Base-by-base conservation (phyloP, 2,113 vertebrate species). In the Tragelaphus imberbis region DNA sequence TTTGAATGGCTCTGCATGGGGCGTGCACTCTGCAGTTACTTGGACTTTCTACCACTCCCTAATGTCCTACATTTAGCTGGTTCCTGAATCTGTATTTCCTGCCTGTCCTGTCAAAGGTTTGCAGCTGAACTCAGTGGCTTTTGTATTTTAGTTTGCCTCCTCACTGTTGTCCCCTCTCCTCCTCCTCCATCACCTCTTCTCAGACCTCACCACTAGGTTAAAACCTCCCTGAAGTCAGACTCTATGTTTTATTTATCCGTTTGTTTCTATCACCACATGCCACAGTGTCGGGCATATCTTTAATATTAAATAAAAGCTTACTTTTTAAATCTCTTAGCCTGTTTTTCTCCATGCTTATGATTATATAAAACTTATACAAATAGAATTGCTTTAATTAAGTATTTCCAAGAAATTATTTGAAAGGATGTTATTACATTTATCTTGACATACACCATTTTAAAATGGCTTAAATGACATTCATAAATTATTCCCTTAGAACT, bases 401-500 rank as follows among this genome's bases (percentile, higher is more conserved):
- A 63, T 56, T 90, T 86, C 56, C 17, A 91, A 82, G 79, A 97
- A 65, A 53, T 55, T n/a, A 77, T 77, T 86, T 90, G 15, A 86
- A 95, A 94, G 44, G 51, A 56, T 5, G 15, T 90, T 84, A 40
- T 55, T 71, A 53, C 30, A 65, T 56, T 96, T 63, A 85, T 68
- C 47, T 87, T 79, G 14, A 88, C 30, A 47, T 82, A 91, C 71
- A 77, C 40, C 27, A 84, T 86, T 93, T 89, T 71, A 28, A 86
- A 95, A 80, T 88, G n/a, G 40, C 53, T 91, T 98, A 88, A 94
- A 63, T 36, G 51, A 28, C 33, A n/a, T 11, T 47, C 87, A 49
- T 94, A 92, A 94, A 84, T 95, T 19, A 88, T 68, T 90, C 44
- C n/a, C 7, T 94, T 95, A 86, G 68, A 95, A 53, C 33, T 89